phyloP scores from a whole-genome alignment of 2,113 vertebrate genomes.

The Promerops cafer region DNA sequence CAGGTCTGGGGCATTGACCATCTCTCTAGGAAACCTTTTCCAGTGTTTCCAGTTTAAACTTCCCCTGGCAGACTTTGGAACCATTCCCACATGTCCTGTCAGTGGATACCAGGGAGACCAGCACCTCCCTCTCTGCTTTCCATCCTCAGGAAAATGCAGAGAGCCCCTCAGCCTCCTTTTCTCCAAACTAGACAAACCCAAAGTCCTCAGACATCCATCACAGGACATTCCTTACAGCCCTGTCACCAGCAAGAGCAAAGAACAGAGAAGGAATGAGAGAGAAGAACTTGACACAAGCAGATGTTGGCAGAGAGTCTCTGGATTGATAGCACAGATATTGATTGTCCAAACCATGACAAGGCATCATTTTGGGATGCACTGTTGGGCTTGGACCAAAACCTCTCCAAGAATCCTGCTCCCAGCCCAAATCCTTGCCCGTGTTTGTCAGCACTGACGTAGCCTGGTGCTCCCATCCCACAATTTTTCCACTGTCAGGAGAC shows the following conservation, averaged over 20 bases:
- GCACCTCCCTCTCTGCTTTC: neutral
- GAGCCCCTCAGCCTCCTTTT: neutral
- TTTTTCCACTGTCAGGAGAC: neutral
- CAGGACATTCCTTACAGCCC: neutral
- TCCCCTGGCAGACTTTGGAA: neutral
- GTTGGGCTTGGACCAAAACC: neutral
- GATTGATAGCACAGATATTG: neutral
- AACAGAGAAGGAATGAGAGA: neutral
- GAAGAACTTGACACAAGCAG: neutral
- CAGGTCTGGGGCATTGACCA: neutral
- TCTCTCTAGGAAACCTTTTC: neutral
- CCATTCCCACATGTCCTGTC: accelerated
- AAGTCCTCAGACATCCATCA: neutral
- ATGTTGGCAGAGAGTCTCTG: neutral
- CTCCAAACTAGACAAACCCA: neutral
- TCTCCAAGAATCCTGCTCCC: neutral
- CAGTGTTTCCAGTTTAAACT: neutral
- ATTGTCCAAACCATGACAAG: neutral
- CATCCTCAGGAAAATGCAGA: neutral
- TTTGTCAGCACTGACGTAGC: accelerated
- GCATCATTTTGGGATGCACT: neutral
- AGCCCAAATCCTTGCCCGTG: accelerated
- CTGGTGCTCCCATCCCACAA: neutral
- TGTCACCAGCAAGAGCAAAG: neutral
- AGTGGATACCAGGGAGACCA: neutral